Evolutionary conservation across 2,113 vertebrate genomes (phyloP), one percentile per base, ranked within the genome.

Genomic region (Rhinogobius similis): DNA sequence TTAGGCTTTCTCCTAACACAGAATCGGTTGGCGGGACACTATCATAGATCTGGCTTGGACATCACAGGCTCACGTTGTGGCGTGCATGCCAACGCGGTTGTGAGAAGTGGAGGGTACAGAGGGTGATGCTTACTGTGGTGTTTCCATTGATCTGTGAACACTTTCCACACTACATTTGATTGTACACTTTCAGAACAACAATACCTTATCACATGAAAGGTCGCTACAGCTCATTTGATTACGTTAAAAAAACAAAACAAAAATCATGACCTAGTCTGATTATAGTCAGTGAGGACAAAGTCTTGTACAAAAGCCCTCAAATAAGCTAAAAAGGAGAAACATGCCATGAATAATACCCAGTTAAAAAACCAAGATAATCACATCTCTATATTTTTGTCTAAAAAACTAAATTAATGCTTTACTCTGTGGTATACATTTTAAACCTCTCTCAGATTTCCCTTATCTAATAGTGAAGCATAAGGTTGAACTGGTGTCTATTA

Each of bases 381-480:
- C 93, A 94, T 94, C 92, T 94, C 92, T 95, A 93, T 94, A 93
- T 36, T 61, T 88, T 93, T 94, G 52, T 84, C 84, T 89, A 86
- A 94, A 94, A 96, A 97, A 96, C 93, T 95, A 96, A 96, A 95
- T 92, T 75, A 93, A 94, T 87, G 88, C 93, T 87, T 83, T 76
- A 86, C 39, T 86, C 85, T 85, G 81, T 87, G 79, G 83, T 87
- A 74, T 82, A 87, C 88, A 92, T 93, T 93, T 85, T 85, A 91
- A 94, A 93, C 92, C 93, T 92, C 90, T 90, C 88, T 91, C 72
- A 72, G 75, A 86, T 87, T 89, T 89, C 90, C 92, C 90, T 93
- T 92, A 92, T 93, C 92, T 92, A 91, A 89, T 79, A 50, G 93
- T 94, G 93, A 94, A 91, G 88, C 87, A 75, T 93, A 94, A 92